Evolutionary conservation across 1,140 invertebrate species (phyloP).

Genomic region (Coboldia fuscipes): DNA sequence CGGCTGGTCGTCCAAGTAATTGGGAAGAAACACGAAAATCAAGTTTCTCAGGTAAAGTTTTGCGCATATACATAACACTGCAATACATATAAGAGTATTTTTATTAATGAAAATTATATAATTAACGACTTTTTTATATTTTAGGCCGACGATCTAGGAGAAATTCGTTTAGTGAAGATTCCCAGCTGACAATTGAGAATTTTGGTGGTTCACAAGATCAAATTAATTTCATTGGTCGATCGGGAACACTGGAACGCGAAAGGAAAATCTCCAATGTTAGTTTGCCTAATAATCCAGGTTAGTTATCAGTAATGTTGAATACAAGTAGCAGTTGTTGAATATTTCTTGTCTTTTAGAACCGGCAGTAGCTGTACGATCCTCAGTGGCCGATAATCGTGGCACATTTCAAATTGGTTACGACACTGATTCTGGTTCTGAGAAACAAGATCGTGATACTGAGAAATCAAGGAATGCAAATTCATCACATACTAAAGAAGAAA

Average conservation of each 20-base stretch:
- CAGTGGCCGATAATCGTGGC: slow-evolving; percentile 50
- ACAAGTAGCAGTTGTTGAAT: too few relatives aligned
- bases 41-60: slow-evolving; percentile 43
- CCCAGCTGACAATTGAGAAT: slow-evolving; percentile 75
- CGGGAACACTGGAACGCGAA: slow-evolving; percentile 18
- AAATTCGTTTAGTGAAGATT: slow-evolving; percentile 70
- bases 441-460: slow-evolving; percentile 29
- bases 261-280: slow-evolving; percentile 38
- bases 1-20: slow-evolving; percentile 63
- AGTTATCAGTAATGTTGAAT: too few relatives aligned
- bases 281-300: slow-evolving; percentile 19
- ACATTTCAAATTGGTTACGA: slow-evolving; percentile 46
- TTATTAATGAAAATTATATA: not conserved
- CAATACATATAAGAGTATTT: not conserved
- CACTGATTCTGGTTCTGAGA: slow-evolving; percentile 24
- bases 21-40: slow-evolving; percentile 49
- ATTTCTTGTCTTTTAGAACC: slow-evolving; percentile 19
- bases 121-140: not conserved
- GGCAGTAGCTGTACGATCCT: slow-evolving; percentile 37
- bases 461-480: slow-evolving; percentile 10
- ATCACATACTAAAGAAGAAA: slow-evolving; percentile 28
- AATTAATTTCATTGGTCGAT: slow-evolving; percentile 36
- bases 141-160: slow-evolving; percentile 46
- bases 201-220: slow-evolving; percentile 73
- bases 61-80: not conserved